Percentiles rank a stretch among this genome's conserved stretches.
Conservation (phyloP, 2,888 invertebrate species). For the Venustoraphidia nigricollis region DNA sequence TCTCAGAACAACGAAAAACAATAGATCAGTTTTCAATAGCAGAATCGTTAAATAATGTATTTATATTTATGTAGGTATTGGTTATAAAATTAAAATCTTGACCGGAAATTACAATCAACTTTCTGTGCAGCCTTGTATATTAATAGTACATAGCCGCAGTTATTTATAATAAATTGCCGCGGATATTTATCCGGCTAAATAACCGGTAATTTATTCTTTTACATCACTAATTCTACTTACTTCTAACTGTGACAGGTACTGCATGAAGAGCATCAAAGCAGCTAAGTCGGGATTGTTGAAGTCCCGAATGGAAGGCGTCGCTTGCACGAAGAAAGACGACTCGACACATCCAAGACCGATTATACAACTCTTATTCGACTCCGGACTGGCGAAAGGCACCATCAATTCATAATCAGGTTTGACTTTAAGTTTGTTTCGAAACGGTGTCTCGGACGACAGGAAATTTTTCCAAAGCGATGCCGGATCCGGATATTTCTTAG, state of each 20-base stretch:
- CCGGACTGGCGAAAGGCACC: constrained; percentile 17
- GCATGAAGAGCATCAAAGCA: constrained; percentile 59
- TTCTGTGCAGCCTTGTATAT: no score
- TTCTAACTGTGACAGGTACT: constrained; percentile 77
- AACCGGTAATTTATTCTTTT: no score
- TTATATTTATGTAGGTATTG: no score
- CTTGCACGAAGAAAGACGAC: constrained; percentile 56
- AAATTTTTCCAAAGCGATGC: constrained; percentile 38
- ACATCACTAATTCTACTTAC: constrained; percentile 25
- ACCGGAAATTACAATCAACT: no score
- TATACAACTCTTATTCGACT: constrained; percentile 40
- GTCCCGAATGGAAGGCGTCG: constrained; percentile 47
- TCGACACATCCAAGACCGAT: constrained; percentile 72
- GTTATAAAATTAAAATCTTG: no score
- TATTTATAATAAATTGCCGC: no score
- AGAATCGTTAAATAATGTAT: no score
- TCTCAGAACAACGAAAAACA: no score
- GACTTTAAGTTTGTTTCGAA: constrained; percentile 22
- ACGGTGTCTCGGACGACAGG: constrained; percentile 7
- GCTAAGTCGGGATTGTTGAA: constrained; percentile 49
- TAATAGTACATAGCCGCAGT: no score
- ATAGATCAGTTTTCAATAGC: no score
- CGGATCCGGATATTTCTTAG: constrained; percentile 26
- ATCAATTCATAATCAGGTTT: constrained; percentile 31
- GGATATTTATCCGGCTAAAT: no score